Conservation (phyloP, 2,797 vertebrate genomes). For the Novumbra hubbsi region DNA sequence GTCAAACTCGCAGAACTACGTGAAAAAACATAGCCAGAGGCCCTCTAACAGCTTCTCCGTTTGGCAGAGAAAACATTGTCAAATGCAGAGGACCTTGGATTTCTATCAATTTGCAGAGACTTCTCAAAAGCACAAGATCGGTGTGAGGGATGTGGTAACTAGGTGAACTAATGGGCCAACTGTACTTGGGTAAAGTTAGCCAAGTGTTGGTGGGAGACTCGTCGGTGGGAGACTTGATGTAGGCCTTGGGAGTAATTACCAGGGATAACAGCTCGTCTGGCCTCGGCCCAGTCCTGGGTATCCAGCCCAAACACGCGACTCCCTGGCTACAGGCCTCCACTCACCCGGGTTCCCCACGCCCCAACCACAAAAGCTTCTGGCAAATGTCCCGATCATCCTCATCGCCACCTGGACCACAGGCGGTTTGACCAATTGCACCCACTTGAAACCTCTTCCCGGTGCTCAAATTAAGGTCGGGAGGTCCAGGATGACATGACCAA, state of each 20-base stretch:
- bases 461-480: no score
- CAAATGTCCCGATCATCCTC: slow-evolving; percentile 42
- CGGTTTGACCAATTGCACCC: no score
- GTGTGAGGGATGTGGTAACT: slow-evolving; percentile 28
- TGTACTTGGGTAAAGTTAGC: slow-evolving; percentile 58
- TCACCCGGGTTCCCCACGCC: slow-evolving; percentile 20
- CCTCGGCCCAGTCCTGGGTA: slow-evolving; percentile 56
- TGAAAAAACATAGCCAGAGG: slow-evolving; percentile 37
- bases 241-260: slow-evolving; percentile 74
- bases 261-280: slow-evolving; percentile 69
- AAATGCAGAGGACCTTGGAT: slow-evolving; percentile 11
- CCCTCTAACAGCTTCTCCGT: slow-evolving; percentile 25
- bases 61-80: slow-evolving; percentile 23
- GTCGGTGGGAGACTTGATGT: slow-evolving; percentile 58
- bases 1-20: slow-evolving; percentile 41
- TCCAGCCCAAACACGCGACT: slow-evolving; percentile 66
- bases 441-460: no score
- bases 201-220: slow-evolving; percentile 56
- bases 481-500: no score
- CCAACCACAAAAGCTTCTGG: slow-evolving; percentile 51
- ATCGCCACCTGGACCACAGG: slow-evolving; percentile 10
- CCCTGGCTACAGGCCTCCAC: slow-evolving; percentile 59
- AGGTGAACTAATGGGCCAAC: slow-evolving; percentile 55
- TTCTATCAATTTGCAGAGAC: slow-evolving; percentile 45
- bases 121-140: slow-evolving; percentile 34